These are phyloP conservation scores for Drosophila teissieri DNA, from an alignment of 1,140 invertebrate species.

Conservation along the genomic window DNA sequence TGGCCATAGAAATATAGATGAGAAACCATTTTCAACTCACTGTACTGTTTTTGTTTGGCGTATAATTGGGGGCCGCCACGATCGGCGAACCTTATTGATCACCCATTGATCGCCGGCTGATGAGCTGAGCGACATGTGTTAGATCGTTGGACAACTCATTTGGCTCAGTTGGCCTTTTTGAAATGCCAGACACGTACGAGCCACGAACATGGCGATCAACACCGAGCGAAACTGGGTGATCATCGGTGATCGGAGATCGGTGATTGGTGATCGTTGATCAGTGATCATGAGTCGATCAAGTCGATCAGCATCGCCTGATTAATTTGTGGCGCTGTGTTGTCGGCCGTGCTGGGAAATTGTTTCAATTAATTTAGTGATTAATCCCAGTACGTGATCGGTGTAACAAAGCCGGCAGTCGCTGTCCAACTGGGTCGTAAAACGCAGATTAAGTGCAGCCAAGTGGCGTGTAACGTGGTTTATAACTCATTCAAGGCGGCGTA, in stretches of 20 bases:
- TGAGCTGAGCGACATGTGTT: slow-evolving; percentile 76
- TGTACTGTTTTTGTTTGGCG: slow-evolving; percentile 1
- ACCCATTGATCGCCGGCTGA: slow-evolving; percentile 27
- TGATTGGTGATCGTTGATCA: slow-evolving; percentile 25
- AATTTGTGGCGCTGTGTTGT: slow-evolving; percentile 68
- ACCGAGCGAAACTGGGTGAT: slow-evolving; percentile 50
- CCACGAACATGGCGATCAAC: slow-evolving; percentile 77
- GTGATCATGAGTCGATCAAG: slow-evolving; percentile 42
- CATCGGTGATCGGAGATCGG: slow-evolving; percentile 17
- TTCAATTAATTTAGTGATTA: slow-evolving; percentile 83
- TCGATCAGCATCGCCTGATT: slow-evolving; percentile 55
- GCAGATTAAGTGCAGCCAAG: slow-evolving; percentile 52
- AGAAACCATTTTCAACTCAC: slow-evolving; percentile 2
- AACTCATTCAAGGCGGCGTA: slow-evolving; percentile 51
- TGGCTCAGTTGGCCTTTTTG: slow-evolving; percentile 19
- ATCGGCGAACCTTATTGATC: slow-evolving; percentile 50
- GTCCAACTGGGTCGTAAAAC: slow-evolving; percentile 69
- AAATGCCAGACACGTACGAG: slow-evolving; percentile 75
- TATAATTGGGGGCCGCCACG: slow-evolving; percentile 17
- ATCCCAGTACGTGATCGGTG: slow-evolving; percentile 69
- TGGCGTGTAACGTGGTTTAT: slow-evolving; percentile 24
- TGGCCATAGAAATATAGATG: slow-evolving; percentile 43
- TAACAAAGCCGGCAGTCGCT: slow-evolving; percentile 37
- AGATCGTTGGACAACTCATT: slow-evolving; percentile 77
- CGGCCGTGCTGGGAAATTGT: slow-evolving; percentile 74